Evolutionary conservation across 2,888 invertebrate genomes (phyloP), one percentile per base, ranked within the genome.

Genomic region (Nomada lathburiana): DNA sequence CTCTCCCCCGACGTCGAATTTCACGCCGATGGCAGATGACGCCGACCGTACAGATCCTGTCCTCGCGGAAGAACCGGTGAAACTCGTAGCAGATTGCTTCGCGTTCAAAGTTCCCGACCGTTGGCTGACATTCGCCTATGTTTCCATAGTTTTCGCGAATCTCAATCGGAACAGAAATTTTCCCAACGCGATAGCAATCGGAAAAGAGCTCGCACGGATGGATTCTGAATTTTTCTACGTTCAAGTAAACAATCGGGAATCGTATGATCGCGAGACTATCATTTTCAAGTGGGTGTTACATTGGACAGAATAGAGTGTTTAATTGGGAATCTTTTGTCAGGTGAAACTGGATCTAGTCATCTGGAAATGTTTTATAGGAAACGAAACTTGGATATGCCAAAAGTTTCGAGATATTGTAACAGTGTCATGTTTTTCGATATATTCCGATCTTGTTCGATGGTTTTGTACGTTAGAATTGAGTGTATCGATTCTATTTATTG

Each of bases 271-370:
- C 7, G 7, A 36, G 36, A 36, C 36, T 36, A 36, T 36, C 7
- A 36, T 36, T 36, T 36, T 36, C 36, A 36, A 36, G 36, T 36
- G 36, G 36, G 36, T 36, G 7, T 36, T 36, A 36, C 1, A 7
- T 7, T 36, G 36, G 36, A 36, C 36, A 78, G 55, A 74, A 74
- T 78, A 67, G 77, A 2, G 10, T 29, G 11, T 55, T 44, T 2
- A 36, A 36, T 23, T 5, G 18, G 42, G 20, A 47, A 16, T 23
- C 47, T 47, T 47, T 26, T 0, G 10, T 10, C 10, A 5, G 1
- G 5, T 36, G 11, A 62, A 20, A 5, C 13, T 18, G 18, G 5
- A 16, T 16, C 16, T 44, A 20, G 4, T 10, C 18, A 7, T 7
- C 7, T 7, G 1, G 0, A 36, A 36, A 36, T 36, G 36, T 36